Evolutionary conservation across 1,140 invertebrate species (phyloP), one percentile per base, ranked within the genome.

Genomic region (Drosophila ananassae): DNA sequence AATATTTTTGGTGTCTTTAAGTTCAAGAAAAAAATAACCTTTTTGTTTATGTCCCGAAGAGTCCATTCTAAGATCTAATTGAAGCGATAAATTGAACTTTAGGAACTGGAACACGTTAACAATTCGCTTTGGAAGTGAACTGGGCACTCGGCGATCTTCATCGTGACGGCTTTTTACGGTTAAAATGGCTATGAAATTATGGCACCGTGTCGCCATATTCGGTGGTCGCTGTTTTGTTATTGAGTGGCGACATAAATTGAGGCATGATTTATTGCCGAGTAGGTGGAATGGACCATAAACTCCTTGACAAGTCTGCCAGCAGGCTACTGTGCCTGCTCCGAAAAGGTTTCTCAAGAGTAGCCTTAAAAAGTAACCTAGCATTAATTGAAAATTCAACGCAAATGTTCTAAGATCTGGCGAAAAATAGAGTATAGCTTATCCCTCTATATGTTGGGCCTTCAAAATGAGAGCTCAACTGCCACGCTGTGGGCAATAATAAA

Each of bases 401-500:
- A 32, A 58, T 41, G 12, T 44, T 21, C 37, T 47, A 2, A 72
- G 50, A 54, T 30, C 21, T 55, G 21, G 30, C 13, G 32, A 25
- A 13, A 52, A 41, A 12, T 2, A 8, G 32, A 24, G 39, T 37
- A 37, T 37, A 37, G 12, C 54, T 77, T 71, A 77, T 84, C 82
- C 74, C 7, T 71, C 39, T 28, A 41, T 74, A 69, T 74, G 56
- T 54, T 69, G 64, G 76, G 77, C 75, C 60, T 41, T 47, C 55
- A 73, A 54, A 57, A 59, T 51, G 75, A 56, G 58, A 50, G 68
- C 56, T 48, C 52, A 30, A 44, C 44, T 39, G 52, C 67, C 66
- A 32, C 64, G 67, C 64, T 68, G 67, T 50, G 67, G 67, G 64
- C 67, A 83, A 82, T 76, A 89, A 91, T 91, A 91, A 91, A 91